Conservation (phyloP, 1,140 invertebrate genomes). For the Drosophila pectinifera region DNA sequence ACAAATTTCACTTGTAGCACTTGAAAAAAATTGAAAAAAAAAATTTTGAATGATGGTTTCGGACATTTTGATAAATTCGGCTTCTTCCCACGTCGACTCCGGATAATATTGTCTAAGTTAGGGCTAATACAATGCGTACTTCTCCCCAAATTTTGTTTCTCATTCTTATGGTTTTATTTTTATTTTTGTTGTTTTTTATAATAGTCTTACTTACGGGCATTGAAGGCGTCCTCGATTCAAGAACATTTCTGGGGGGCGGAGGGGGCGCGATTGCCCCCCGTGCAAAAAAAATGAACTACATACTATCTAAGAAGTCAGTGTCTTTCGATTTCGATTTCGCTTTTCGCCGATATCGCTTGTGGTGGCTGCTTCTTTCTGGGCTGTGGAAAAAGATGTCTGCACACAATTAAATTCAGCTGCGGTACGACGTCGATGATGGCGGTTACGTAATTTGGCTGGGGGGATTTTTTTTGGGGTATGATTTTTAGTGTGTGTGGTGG, state of each 20-base stretch:
- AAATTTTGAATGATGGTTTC: background rate
- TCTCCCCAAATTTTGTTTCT: slow-evolving; percentile 27
- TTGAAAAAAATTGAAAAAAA: slow-evolving; percentile 26
- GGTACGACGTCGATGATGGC: slow-evolving; percentile 22
- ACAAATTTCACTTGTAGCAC: slow-evolving; percentile 4
- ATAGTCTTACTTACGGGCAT: slow-evolving; percentile 72
- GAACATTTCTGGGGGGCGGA: slow-evolving; percentile 69
- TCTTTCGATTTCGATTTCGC: slow-evolving; percentile 48
- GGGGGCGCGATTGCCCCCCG: slow-evolving; percentile 58
- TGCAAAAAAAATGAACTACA: slow-evolving; percentile 64
- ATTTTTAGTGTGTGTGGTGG: slow-evolving; percentile 20
- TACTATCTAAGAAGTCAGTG: slow-evolving; percentile 63
- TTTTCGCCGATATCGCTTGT: slow-evolving; percentile 51
- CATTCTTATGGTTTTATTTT: slow-evolving; percentile 22
- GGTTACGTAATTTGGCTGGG: slow-evolving; percentile 30
- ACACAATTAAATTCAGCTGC: slow-evolving; percentile 73
- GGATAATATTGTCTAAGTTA: slow-evolving; percentile 21
- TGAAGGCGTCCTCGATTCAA: slow-evolving; percentile 71
- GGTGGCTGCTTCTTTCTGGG: slow-evolving; percentile 56
- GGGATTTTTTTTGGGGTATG: slow-evolving; percentile 11
- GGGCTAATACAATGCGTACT: slow-evolving; percentile 26
- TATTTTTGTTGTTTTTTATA: slow-evolving; percentile 20
- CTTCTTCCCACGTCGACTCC: slow-evolving; percentile 25
- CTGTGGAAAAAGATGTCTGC: slow-evolving; percentile 79
- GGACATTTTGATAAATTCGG: background rate